Evolutionary conservation across 1,140 invertebrate genomes (phyloP).

Genomic region (Bombyx mori): DNA sequence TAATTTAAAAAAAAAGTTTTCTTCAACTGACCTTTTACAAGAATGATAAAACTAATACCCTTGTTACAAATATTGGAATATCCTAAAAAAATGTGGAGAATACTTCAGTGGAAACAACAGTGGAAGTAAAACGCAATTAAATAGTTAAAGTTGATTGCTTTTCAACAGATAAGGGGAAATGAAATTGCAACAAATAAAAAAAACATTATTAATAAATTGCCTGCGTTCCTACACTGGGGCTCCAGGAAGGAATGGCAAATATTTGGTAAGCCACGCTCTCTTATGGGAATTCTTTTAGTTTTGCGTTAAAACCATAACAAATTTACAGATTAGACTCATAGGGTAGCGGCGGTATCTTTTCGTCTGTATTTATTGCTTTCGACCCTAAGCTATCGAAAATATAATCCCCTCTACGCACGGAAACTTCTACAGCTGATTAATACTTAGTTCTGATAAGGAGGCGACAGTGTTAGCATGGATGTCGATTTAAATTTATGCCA

Average conservation of each 20-base stretch:
- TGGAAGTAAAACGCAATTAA: too few relatives aligned
- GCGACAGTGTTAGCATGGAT: slow-evolving; percentile 8
- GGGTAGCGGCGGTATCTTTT: slow-evolving; percentile 29
- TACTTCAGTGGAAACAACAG: too few relatives aligned
- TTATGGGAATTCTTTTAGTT: slow-evolving; percentile 41
- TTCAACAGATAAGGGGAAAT: too few relatives aligned
- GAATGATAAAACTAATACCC: too few relatives aligned
- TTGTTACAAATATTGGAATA: too few relatives aligned
- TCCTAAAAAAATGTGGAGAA: too few relatives aligned
- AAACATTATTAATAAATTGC: slow-evolving; percentile 25
- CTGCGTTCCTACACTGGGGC: slow-evolving; percentile 12
- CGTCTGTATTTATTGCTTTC: slow-evolving; percentile 57
- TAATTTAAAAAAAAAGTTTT: too few relatives aligned
- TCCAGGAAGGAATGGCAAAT: slow-evolving; percentile 6
- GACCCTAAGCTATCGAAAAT: slow-evolving; percentile 62
- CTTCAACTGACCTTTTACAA: too few relatives aligned
- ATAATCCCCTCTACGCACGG: slow-evolving; percentile 59
- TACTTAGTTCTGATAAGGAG: slow-evolving; percentile 35
- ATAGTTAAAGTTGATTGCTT: slow-evolving; percentile 2
- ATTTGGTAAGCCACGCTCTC: slow-evolving; percentile 31
- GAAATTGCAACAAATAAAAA: slow-evolving; percentile 2
- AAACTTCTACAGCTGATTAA: slow-evolving; percentile 62
- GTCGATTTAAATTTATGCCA: not conserved
- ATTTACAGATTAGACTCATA: slow-evolving; percentile 49
- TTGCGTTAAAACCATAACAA: slow-evolving; percentile 54